Conservation (phyloP, 1,140 invertebrate species). For the Drosophila malerkotliana region DNA sequence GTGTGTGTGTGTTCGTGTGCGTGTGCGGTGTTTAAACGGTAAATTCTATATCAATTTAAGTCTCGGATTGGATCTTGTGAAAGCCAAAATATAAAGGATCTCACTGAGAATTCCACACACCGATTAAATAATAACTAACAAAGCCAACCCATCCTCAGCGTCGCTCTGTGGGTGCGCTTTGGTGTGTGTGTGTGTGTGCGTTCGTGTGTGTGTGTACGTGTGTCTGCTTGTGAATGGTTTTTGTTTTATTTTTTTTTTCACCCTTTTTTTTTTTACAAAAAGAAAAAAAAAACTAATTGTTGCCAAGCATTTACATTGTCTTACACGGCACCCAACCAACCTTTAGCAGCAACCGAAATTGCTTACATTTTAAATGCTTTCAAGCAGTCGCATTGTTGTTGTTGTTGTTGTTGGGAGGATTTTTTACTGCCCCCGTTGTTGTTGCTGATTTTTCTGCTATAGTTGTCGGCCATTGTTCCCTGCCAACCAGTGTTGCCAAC, state of each 20-base stretch:
- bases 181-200: constrained; percentile 13
- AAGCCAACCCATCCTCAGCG: constrained; percentile 42
- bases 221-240: constrained; percentile 45
- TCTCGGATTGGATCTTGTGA: not conserved
- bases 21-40: constrained; percentile 45
- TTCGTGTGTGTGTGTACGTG: constrained; percentile 8
- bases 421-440: constrained; percentile 22
- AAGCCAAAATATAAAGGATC: constrained; percentile 12
- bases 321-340: constrained; percentile 2
- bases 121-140: constrained; percentile 63
- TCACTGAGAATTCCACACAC: not conserved
- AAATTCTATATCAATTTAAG: constrained; percentile 15
- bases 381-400: constrained; percentile 18
- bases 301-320: constrained; percentile 59
- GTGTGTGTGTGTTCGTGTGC: constrained; percentile 21
- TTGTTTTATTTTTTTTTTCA: constrained; percentile 43
- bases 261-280: not conserved
- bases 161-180: constrained; percentile 35
- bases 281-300: constrained; percentile 48
- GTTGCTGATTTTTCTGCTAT: constrained; percentile 13
- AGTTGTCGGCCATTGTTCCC: constrained; percentile 75
- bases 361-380: constrained; percentile 25
- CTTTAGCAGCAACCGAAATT: constrained; percentile 14
- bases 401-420: constrained; percentile 33
- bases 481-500: not conserved